A percentile compares a stretch with the other conserved stretches of the same genome.
These are phyloP conservation scores for Hylomyscus alleni DNA, from an alignment of 2,797 vertebrate genomes.

Conservation along the genomic window DNA sequence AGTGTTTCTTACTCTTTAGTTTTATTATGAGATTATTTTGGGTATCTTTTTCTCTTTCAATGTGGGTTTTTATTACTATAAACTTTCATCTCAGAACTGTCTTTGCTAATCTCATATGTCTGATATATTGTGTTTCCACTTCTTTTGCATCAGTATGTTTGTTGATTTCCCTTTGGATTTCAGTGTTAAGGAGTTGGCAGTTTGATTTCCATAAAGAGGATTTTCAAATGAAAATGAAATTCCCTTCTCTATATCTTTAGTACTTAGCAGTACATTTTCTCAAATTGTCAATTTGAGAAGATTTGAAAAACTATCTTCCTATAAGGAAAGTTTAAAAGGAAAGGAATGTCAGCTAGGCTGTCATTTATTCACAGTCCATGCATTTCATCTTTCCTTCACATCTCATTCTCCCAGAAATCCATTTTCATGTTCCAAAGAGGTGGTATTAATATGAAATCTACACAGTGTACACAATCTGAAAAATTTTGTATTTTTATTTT, in stretches of 20 bases:
- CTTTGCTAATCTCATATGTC: neutral
- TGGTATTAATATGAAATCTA: neutral
- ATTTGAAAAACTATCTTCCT: conserved; percentile 9
- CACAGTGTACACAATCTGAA: neutral
- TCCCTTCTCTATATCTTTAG: neutral
- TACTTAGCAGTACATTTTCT: conserved; percentile 16
- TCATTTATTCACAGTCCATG: neutral
- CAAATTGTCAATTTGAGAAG: conserved; percentile 5
- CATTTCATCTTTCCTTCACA: neutral
- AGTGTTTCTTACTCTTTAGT: neutral
- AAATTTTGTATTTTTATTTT: neutral
- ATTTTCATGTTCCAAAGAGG: neutral
- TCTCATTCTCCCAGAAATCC: neutral
- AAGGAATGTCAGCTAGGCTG: neutral
- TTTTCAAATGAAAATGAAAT: conserved; percentile 61
- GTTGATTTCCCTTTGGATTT: conserved; percentile 25
- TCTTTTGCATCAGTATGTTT: neutral
- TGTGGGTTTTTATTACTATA: neutral
- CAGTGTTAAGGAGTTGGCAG: neutral
- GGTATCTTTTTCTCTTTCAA: neutral
- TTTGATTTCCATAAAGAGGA: neutral
- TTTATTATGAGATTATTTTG: neutral
- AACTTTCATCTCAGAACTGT: neutral
- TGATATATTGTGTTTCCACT: neutral
- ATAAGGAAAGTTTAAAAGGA: conserved; percentile 31